phyloP scores from a whole-genome alignment of 2,888 invertebrate species.

The Panzeria rudis region DNA sequence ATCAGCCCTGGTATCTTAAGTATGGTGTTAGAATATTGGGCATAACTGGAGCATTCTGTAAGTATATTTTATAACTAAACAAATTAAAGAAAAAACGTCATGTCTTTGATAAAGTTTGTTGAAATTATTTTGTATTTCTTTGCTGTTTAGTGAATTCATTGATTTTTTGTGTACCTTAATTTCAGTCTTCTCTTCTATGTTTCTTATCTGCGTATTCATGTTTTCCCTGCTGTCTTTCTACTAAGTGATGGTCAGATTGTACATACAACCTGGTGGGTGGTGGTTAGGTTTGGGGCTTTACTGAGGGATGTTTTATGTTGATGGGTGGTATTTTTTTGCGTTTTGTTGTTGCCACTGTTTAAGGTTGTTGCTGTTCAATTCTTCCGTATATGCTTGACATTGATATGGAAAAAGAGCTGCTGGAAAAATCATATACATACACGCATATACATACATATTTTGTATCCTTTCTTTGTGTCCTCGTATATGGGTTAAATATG shows the following conservation, averaged over 20 bases:
- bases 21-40: conserved; percentile 93
- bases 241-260: conserved; percentile 39
- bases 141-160: conserved; percentile 75
- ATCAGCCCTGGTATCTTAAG: conserved; percentile 95
- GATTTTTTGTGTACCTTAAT: conserved; percentile 80
- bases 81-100: background rate
- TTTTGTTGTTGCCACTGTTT: conserved; percentile 47
- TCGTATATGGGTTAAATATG: conserved; percentile 57
- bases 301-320: conserved; percentile 5
- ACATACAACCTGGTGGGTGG: conserved; percentile 13
- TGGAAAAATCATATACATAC: conserved; percentile 21
- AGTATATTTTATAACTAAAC: conserved; percentile 81
- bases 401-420: conserved; percentile 53
- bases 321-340: conserved; percentile 25
- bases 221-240: conserved; percentile 52
- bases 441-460: conserved; percentile 3
- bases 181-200: conserved; percentile 67
- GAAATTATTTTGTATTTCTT: conserved; percentile 2
- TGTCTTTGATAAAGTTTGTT: background rate
- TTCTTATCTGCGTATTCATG: conserved; percentile 57
- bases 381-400: conserved; percentile 66
- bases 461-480: conserved; percentile 49
- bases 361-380: conserved; percentile 64
- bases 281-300: conserved; percentile 9
- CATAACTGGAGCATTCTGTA: conserved; percentile 92